Percentiles rank a stretch among this genome's conserved stretches.
Evolutionary conservation across 2,888 invertebrate species (phyloP).

Genomic region (Plebejus anna): DNA sequence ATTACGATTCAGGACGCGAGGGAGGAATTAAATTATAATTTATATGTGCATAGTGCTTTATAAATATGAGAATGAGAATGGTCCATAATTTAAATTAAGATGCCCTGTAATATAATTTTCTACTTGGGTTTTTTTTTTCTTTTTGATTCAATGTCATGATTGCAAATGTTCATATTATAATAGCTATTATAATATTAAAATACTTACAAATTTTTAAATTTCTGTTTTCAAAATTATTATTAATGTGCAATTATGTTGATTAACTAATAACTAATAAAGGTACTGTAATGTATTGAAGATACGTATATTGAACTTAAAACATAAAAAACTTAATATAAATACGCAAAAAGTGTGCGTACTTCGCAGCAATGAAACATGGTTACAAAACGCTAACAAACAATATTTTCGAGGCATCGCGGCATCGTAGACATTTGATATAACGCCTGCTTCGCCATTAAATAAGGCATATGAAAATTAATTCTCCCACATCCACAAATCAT

Average conservation of each 20-base stretch:
- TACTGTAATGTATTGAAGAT: too few species aligned
- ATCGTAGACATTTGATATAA: not conserved
- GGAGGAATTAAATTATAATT: not conserved
- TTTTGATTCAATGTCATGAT: too few species aligned
- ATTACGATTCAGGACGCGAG: not conserved
- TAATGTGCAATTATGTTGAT: too few species aligned
- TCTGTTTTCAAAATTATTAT: too few species aligned
- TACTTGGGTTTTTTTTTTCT: not conserved
- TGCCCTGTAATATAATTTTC: not conserved
- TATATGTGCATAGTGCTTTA: constrained; percentile 3
- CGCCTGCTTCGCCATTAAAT: not conserved
- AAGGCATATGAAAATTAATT: constrained; percentile 5
- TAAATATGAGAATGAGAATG: not conserved
- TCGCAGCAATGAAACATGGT: too few species aligned
- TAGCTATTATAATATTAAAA: too few species aligned
- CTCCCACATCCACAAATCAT: constrained; percentile 16
- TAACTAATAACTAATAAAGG: too few species aligned
- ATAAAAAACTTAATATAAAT: not conserved
- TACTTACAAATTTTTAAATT: too few species aligned
- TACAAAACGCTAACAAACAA: not conserved
- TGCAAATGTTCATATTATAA: too few species aligned
- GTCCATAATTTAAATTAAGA: not conserved
- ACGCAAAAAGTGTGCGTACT: not conserved
- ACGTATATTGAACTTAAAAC: too few species aligned
- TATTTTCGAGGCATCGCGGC: not conserved